A percentile compares a stretch with the other conserved stretches of the same genome.
Evolutionary conservation across 1,140 invertebrate genomes (phyloP).

Genomic region (fruit fly (Drosophila melanogaster)): DNA sequence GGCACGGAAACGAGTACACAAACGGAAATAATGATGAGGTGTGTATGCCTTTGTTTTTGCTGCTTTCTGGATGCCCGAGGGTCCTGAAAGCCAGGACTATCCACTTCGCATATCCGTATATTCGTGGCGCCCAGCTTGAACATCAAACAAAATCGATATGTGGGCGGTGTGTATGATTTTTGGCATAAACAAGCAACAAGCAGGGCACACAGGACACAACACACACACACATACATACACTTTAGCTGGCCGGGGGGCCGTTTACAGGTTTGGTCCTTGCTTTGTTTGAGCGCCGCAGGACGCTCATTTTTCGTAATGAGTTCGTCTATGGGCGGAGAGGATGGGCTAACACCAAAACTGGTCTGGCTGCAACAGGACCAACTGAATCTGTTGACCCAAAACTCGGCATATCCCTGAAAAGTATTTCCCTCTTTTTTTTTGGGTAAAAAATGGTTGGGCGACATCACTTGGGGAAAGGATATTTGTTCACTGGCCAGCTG

Average conservation of each 20-base stretch:
- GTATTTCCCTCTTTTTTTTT: neutral
- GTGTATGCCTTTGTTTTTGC: conserved; percentile 41
- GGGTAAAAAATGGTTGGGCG: neutral
- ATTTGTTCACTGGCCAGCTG: neutral
- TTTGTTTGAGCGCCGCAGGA: conserved; percentile 81
- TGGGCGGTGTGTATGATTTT: conserved; percentile 74
- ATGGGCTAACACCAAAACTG: conserved; percentile 24
- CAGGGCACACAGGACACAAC: conserved; percentile 9
- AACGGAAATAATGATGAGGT: conserved; percentile 65
- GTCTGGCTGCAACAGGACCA: conserved; percentile 8
- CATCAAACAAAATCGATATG: conserved; percentile 81
- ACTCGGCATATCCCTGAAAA: conserved; percentile 14
- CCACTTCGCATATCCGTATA: conserved; percentile 30
- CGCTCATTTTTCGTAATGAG: conserved; percentile 82
- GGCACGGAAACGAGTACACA: conserved; percentile 24
- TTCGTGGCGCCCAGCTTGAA: conserved; percentile 50
- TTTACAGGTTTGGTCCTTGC: conserved; percentile 61
- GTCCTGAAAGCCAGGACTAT: conserved; percentile 41
- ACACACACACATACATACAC: conserved; percentile 27
- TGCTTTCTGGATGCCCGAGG: conserved; percentile 36
- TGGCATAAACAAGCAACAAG: conserved; percentile 72
- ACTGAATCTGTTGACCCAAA: conserved; percentile 6
- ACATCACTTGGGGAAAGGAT: too few species aligned
- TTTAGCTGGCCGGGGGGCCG: conserved; percentile 33
- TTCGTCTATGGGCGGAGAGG: conserved; percentile 62